Evolutionary conservation across 2,113 vertebrate species (phyloP).

Genomic region (Oncorhynchus gorbuscha): DNA sequence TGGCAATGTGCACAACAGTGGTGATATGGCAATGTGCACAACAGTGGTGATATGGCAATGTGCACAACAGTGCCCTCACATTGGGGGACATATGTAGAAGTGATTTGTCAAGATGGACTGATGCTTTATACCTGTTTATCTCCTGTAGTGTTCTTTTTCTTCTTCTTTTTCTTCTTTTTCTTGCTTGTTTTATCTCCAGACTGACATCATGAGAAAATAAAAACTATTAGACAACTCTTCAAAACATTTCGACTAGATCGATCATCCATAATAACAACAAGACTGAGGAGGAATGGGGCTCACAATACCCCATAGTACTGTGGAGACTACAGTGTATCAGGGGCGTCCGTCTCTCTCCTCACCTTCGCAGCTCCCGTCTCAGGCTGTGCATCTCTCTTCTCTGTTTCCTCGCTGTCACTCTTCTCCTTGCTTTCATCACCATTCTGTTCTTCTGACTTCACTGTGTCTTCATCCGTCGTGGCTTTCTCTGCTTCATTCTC

Average conservation of each 20-base stretch:
- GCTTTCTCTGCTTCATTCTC: conserved; percentile 63
- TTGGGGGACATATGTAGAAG: background rate
- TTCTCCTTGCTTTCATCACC: conserved; percentile 14
- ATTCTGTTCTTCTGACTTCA: conserved; percentile 36
- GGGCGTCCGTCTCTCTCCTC: background rate
- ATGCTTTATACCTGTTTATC: conserved; percentile 71
- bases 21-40: background rate
- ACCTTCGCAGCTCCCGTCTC: conserved; percentile 50
- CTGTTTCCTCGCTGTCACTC: background rate
- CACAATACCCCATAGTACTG: background rate
- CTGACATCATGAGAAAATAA: conserved; percentile 27
- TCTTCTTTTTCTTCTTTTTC: conserved; percentile 94
- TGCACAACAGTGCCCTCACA: background rate
- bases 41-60: background rate
- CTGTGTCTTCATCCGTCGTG: conserved; percentile 52
- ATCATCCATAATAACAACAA: background rate
- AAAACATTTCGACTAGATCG: background rate
- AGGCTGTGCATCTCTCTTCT: conserved; percentile 18
- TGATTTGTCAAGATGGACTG: background rate
- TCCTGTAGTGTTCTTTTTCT: conserved; percentile 68
- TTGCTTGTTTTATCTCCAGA: conserved; percentile 75
- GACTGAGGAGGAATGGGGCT: background rate
- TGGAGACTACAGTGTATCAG: no score
- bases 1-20: background rate
- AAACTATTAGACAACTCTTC: background rate